These are phyloP conservation scores for Hirtodrosophila histrioides DNA, from an alignment of 2,888 invertebrate species.

Conservation along the genomic window DNA sequence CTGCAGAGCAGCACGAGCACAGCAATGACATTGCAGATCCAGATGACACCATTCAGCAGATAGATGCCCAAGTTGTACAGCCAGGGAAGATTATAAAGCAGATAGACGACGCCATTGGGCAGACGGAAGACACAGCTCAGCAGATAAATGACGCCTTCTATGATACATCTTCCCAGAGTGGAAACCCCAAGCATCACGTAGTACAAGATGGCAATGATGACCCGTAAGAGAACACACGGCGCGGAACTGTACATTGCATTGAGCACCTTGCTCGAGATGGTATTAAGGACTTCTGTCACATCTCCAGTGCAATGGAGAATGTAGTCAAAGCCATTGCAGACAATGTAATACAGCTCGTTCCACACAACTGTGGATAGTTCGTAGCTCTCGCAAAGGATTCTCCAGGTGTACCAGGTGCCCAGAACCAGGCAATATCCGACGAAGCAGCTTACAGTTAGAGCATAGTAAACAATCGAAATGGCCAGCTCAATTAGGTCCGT, in stretches of 20 bases:
- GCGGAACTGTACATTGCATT: conserved; percentile 39
- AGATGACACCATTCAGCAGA: too few relatives aligned
- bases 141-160: conserved; percentile 27
- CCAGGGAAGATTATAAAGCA: too few relatives aligned
- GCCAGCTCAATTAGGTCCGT: conserved; percentile 29
- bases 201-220: conserved; percentile 39
- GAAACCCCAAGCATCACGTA: conserved; percentile 17
- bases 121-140: conserved; percentile 48
- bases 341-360: conserved; percentile 4
- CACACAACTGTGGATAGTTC: background rate
- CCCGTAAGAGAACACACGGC: conserved; percentile 51
- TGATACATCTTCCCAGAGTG: conserved; percentile 18
- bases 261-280: conserved; percentile 26
- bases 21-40: too few relatives aligned
- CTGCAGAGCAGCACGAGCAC: conserved; percentile 48
- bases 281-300: background rate
- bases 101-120: conserved; percentile 25
- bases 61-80: too few relatives aligned
- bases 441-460: conserved; percentile 46
- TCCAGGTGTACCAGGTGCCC: conserved; percentile 26
- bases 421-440: conserved; percentile 55
- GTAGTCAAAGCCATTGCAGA: conserved; percentile 20
- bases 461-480: conserved; percentile 39
- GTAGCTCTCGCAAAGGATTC: conserved; percentile 10
- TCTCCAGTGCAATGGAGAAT: conserved; percentile 34